A percentile compares a stretch with the other conserved stretches of the same genome.
Conservation (phyloP, 2,888 invertebrate genomes). For the Punctoribates punctum region DNA sequence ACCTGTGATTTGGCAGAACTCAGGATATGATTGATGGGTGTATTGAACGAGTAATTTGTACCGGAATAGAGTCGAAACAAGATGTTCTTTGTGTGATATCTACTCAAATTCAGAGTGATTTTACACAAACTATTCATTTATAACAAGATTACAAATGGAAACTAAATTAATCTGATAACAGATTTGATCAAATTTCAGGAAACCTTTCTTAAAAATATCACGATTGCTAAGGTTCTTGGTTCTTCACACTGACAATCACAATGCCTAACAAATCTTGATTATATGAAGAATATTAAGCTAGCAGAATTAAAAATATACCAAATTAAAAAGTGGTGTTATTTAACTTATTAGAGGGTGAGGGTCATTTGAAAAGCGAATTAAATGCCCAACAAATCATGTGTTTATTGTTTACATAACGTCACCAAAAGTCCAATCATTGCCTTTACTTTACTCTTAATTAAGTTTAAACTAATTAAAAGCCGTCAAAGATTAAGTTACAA, state of each 20-base stretch:
- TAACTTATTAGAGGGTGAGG: too few relatives aligned
- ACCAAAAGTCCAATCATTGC: not conserved
- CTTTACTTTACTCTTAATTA: too few relatives aligned
- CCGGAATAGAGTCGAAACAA: not conserved
- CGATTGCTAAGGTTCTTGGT: too few relatives aligned
- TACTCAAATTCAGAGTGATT: not conserved
- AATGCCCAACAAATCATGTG: not conserved
- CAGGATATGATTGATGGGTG: not conserved
- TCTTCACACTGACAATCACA: too few relatives aligned
- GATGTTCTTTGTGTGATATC: not conserved
- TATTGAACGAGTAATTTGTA: not conserved
- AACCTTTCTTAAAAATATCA: too few relatives aligned
- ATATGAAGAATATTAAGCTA: too few relatives aligned
- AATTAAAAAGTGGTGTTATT: too few relatives aligned
- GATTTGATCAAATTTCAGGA: too few relatives aligned
- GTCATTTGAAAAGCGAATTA: not conserved
- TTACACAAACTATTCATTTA: conserved; percentile 1
- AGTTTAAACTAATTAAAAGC: too few relatives aligned
- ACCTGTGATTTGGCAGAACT: not conserved
- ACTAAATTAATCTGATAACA: not conserved
- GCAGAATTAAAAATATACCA: too few relatives aligned
- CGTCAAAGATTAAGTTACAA: too few relatives aligned
- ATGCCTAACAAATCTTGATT: too few relatives aligned
- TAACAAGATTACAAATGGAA: not conserved
- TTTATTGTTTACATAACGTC: conserved; percentile 3